Conservation (phyloP, 2,888 invertebrate species). For the Rotaria macrura region DNA sequence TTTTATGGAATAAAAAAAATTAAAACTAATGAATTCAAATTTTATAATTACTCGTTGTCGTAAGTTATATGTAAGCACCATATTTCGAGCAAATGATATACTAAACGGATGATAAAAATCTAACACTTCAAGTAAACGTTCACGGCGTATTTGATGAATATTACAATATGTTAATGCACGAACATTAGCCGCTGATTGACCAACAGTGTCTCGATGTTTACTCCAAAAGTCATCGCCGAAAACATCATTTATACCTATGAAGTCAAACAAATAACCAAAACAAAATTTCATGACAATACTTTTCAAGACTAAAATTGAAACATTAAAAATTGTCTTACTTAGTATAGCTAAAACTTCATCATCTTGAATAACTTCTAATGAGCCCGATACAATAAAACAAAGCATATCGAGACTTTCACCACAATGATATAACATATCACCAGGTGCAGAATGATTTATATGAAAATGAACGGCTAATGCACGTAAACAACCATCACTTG, state of each 20-base stretch:
- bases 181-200: constrained; percentile 96
- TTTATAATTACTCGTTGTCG: constrained; percentile 79
- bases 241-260: constrained; percentile 86
- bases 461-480: constrained; percentile 54
- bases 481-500: constrained; percentile 80
- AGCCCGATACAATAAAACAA: constrained; percentile 96
- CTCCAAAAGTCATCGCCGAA: constrained; percentile 99
- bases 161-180: constrained; percentile 98
- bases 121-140: constrained; percentile 76
- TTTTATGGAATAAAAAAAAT: too few species aligned
- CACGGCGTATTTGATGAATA: constrained; percentile 87
- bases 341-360: constrained; percentile 98
- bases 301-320: too few species aligned
- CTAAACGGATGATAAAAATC: constrained; percentile 99
- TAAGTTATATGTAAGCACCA: constrained; percentile 93
- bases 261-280: too few species aligned
- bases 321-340: constrained; percentile 54
- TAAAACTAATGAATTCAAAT: too few species aligned
- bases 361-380: constrained; percentile 96
- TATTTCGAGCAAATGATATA: constrained; percentile 92
- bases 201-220: constrained; percentile 64
- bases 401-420: constrained; percentile 96
- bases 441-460: constrained; percentile 86
- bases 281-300: too few species aligned
- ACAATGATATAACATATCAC: constrained; percentile 91